phyloP scores from a whole-genome alignment of 1,140 invertebrate genomes.

The Lepidostoma basale region DNA sequence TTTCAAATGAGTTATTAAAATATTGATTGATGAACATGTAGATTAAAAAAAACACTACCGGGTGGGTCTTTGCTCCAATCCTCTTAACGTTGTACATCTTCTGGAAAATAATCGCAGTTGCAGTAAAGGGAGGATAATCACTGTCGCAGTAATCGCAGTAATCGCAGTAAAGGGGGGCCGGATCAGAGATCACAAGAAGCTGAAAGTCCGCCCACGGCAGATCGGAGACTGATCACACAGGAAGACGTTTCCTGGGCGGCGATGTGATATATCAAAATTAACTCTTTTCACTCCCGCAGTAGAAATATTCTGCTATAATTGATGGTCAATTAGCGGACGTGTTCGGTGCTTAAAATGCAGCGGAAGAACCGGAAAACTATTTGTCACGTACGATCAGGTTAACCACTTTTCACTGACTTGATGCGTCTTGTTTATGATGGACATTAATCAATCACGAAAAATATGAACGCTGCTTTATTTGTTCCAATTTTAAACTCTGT shows the following conservation, averaged over 20 bases:
- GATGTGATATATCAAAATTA: conserved; percentile 5
- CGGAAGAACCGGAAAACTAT: not conserved
- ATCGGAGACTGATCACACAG: not conserved
- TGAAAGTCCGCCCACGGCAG: not conserved
- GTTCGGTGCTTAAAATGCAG: not conserved
- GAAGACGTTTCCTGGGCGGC: not conserved
- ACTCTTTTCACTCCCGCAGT: not conserved
- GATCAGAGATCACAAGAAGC: not conserved
- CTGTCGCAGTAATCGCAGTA: too few relatives aligned
- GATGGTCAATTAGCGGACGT: conserved; percentile 8
- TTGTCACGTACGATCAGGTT: not conserved
- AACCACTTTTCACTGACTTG: not conserved
- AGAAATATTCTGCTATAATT: not conserved
- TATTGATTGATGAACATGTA: too few relatives aligned
- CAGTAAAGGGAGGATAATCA: not conserved
- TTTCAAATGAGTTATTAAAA: too few relatives aligned
- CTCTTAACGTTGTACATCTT: conserved; percentile 39
- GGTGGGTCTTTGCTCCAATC: conserved; percentile 12
- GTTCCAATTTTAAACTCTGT: too few relatives aligned
- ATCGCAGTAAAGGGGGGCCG: not conserved
- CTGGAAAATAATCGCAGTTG: not conserved
- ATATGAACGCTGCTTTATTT: too few relatives aligned
- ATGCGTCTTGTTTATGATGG: not conserved
- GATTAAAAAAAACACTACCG: conserved; percentile 35
- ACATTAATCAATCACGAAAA: not conserved